Conservation (phyloP, 2,113 vertebrate genomes). For the Microtus oregoni region DNA sequence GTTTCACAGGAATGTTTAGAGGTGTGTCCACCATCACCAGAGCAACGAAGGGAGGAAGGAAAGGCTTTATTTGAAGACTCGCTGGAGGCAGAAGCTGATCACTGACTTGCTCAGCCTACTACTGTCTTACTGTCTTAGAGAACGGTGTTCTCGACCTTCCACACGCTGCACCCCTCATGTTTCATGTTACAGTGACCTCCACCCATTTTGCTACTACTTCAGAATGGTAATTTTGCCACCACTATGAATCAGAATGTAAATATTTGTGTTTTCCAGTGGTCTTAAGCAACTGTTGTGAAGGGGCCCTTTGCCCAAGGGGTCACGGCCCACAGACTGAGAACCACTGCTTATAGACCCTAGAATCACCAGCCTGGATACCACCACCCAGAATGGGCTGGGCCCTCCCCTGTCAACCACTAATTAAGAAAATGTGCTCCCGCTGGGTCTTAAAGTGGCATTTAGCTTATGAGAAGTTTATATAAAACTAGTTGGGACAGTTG, state of each 20-base stretch:
- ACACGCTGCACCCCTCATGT: neutral
- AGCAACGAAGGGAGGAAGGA: neutral
- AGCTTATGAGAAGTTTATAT: neutral
- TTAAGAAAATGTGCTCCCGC: neutral
- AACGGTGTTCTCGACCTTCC: neutral
- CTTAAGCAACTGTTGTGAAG: neutral
- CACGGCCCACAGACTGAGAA: neutral
- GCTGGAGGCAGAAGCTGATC: neutral
- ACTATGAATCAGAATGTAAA: neutral
- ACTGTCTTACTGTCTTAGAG: no score
- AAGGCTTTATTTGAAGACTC: neutral
- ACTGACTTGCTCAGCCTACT: neutral
- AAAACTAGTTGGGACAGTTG: neutral
- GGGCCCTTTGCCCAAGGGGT: neutral
- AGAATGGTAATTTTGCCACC: neutral
- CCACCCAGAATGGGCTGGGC: neutral
- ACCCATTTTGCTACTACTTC: neutral
- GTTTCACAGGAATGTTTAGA: neutral
- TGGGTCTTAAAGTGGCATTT: neutral
- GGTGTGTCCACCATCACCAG: neutral
- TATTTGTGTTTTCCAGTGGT: neutral
- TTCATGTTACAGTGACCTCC: neutral
- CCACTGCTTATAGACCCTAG: neutral
- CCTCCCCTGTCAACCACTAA: neutral
- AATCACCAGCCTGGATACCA: neutral